Base-by-base conservation (phyloP, 2,797 vertebrate genomes). In the Danio aesculapii region DNA sequence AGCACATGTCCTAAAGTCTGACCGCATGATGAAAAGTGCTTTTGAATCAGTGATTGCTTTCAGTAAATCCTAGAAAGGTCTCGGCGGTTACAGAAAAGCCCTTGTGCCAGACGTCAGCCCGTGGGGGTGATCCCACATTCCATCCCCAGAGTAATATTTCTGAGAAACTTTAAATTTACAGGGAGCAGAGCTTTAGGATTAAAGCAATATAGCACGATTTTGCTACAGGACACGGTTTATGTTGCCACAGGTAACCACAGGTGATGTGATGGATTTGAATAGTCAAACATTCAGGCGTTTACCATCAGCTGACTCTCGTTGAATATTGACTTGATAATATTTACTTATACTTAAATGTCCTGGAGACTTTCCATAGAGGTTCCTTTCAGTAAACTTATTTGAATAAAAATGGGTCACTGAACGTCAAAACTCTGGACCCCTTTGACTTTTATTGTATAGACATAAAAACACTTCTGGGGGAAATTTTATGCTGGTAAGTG, bases 211-310 rank as follows among this genome's bases (percentile, higher is more conserved):
- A 57, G 19, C 61, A 74, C 19, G 16, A 39, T 66, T 80, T 74
- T 58, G 57, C 8, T 71, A 81, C 73, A 80, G 59, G 78, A 57
- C 73, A 59, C 73, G 47, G 39, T 50, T 66, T 75, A 17, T 52
- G 77, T 67, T 79, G n/a, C 78, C 39, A 58, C 66, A 75, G 67
- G 73, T 59, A 53, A 84, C 73, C 77, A 71, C 41, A 47, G 4
- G 59, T 71, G 69, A 64, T 47, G n/a, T 79, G 53, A 75, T 8
- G 13, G 17, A 75, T 83, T 83, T 83, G 82, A 75, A 80, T 83
- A 83, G 77, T 50, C 77, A 83, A 80, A 83, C 58, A 71, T 9
- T 44, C 4, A 16, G 39, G 2, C 13, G n/a, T 46, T 43, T 78
- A 43, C 55, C 21, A 70, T 43, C 21, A 61, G 66, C 66, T 70